Conservation (phyloP, 2,113 vertebrate genomes). For the Petaurus breviceps region DNA sequence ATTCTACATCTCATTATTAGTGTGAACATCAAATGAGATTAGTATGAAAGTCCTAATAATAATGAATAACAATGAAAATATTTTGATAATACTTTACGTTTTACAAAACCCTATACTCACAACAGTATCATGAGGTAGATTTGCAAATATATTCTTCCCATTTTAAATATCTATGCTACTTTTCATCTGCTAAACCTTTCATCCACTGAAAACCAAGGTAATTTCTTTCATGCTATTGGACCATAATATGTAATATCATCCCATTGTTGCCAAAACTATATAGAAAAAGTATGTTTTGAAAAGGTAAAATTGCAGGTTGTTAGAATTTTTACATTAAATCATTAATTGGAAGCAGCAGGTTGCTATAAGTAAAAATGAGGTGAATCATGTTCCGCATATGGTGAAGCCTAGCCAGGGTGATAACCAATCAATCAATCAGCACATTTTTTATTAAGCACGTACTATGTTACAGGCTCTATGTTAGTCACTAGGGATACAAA, state of each 20-base stretch:
- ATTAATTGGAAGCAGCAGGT: neutral
- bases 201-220: neutral
- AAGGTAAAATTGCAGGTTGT: neutral
- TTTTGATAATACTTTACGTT: neutral
- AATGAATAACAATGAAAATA: neutral
- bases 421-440: neutral
- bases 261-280: neutral
- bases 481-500: neutral
- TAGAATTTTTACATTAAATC: neutral
- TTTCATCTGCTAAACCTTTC: neutral
- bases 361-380: neutral
- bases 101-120: neutral
- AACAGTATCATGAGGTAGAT: neutral
- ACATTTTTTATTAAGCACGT: neutral
- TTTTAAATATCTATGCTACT: neutral
- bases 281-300: neutral
- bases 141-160: neutral
- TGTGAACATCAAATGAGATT: neutral
- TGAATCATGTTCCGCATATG: neutral
- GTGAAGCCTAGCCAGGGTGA: neutral
- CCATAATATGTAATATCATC: neutral
- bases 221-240: neutral
- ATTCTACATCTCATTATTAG: neutral
- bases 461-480: neutral
- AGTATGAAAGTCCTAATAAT: neutral